Evolutionary conservation across 2,888 invertebrate species (phyloP).

Genomic region (Caenorhabditis doughertyi): DNA sequence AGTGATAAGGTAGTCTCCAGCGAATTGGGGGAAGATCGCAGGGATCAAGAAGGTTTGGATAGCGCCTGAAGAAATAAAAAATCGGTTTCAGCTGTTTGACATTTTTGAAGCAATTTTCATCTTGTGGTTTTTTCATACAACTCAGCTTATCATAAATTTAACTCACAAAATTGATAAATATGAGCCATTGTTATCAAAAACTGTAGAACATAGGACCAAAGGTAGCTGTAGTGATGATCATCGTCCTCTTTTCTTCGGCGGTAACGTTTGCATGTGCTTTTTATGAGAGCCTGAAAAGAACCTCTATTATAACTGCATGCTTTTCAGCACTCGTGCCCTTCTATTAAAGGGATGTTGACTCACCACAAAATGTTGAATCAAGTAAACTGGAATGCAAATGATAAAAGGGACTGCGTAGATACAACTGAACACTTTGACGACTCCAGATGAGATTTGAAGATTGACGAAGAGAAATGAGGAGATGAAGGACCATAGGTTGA

Average conservation of each 20-base stretch:
- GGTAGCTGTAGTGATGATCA: constrained; percentile 25
- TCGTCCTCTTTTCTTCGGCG: constrained; percentile 9
- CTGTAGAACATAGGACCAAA: constrained; percentile 15
- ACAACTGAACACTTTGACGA: constrained; percentile 25
- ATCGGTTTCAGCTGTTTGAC: neutral
- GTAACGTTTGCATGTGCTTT: constrained; percentile 20
- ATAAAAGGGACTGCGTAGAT: constrained; percentile 30
- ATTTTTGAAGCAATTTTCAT: no score
- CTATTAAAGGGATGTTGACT: no score
- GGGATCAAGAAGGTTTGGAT: constrained; percentile 40
- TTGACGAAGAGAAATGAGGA: constrained; percentile 38
- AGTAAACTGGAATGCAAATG: neutral
- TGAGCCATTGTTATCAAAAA: constrained; percentile 26
- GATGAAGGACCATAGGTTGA: constrained; percentile 21
- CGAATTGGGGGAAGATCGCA: constrained; percentile 19
- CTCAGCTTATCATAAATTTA: neutral
- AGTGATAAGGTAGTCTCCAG: constrained; percentile 24
- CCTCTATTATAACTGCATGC: no score
- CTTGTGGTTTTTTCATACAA: no score
- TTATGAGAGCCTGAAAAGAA: constrained; percentile 24
- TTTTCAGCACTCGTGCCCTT: no score
- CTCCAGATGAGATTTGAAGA: constrained; percentile 8
- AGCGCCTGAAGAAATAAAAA: constrained; percentile 25
- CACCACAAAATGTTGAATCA: constrained; percentile 17
- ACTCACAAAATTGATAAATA: constrained; percentile 49